These are phyloP conservation scores for Acanthurus leucopareius DNA, from an alignment of 2,797 vertebrate genomes.

Conservation along the genomic window DNA sequence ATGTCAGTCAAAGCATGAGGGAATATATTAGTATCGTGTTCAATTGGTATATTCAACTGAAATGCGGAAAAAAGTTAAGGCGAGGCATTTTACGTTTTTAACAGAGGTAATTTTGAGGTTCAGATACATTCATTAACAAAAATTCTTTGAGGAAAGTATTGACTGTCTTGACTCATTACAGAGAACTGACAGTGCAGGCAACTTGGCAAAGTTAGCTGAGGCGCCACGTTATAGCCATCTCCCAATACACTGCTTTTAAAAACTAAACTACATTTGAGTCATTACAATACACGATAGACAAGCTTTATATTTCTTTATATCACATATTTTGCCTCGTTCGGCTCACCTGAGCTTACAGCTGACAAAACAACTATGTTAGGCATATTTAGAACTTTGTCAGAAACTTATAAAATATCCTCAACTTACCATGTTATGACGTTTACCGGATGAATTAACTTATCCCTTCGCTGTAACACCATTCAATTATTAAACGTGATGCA, in stretches of 20 bases:
- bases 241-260: constrained; percentile 8
- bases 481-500: constrained; percentile 22
- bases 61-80: not conserved
- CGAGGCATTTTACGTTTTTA: not conserved
- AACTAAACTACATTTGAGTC: not conserved
- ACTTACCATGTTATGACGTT: constrained; percentile 72
- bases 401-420: constrained; percentile 53
- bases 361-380: not conserved
- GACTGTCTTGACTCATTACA: not conserved
- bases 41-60: not conserved
- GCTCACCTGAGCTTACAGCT: not conserved
- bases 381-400: constrained; percentile 51
- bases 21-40: not conserved
- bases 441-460: not conserved
- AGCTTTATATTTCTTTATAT: not conserved
- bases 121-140: not conserved
- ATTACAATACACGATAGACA: not conserved
- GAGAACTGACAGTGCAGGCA: constrained; percentile 47
- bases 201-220: constrained; percentile 55
- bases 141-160: fast-evolving
- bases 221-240: constrained; percentile 78
- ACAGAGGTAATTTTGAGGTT: not conserved
- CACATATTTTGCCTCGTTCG: no score
- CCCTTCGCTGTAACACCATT: not conserved
- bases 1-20: constrained; percentile 2